Conservation (phyloP, 2,888 invertebrate species). For the Spisula subtruncata region DNA sequence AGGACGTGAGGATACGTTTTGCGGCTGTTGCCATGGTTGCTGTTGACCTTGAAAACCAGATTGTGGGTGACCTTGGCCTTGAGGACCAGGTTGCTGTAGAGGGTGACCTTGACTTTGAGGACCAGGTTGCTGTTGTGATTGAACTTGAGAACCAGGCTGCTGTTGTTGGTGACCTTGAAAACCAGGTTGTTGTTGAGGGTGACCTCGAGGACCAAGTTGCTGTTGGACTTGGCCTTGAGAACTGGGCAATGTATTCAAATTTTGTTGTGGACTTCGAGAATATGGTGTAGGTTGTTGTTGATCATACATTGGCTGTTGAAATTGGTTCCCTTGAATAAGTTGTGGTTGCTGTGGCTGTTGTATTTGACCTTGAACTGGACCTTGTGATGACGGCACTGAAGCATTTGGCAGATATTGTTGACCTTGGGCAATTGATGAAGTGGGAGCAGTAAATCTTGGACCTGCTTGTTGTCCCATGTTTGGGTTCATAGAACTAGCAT, state of each 20-base stretch:
- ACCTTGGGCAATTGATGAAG: conserved; percentile 14
- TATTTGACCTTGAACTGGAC: not conserved
- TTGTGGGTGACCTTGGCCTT: conserved; percentile 34
- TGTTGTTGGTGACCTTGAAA: conserved; percentile 21
- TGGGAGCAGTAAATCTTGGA: conserved; percentile 24
- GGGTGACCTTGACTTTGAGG: conserved; percentile 3
- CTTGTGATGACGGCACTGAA: conserved; percentile 9
- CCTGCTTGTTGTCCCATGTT: not conserved
- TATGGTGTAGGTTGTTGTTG: not conserved
- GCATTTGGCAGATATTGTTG: not conserved
- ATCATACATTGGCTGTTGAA: conserved; percentile 71
- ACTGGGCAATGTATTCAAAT: not conserved
- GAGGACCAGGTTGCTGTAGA: conserved; percentile 20
- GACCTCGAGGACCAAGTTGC: no score
- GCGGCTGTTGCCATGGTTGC: conserved; percentile 14
- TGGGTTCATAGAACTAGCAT: conserved; percentile 3
- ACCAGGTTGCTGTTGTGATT: not conserved
- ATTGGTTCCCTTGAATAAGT: conserved; percentile 66
- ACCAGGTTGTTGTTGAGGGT: not conserved
- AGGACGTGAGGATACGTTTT: not conserved
- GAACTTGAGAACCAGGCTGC: no score
- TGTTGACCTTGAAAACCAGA: not conserved
- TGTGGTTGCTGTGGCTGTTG: conserved; percentile 52
- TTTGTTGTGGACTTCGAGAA: not conserved
- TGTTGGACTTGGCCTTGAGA: conserved; percentile 50